Evolutionary conservation across 2,797 vertebrate genomes (phyloP).

Genomic region (Pangasius sanitwongsei): DNA sequence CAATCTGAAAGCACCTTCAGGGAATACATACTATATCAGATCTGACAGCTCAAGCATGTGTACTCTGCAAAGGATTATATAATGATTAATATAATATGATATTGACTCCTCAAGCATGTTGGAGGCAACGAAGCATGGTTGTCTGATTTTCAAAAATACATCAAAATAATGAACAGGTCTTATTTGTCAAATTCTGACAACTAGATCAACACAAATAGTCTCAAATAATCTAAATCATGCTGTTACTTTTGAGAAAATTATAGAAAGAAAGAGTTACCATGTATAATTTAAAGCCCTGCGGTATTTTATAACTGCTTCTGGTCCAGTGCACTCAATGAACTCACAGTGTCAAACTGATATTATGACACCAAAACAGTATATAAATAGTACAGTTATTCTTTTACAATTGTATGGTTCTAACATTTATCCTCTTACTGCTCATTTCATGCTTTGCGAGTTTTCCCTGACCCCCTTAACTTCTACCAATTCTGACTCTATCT

Average conservation of each 20-base stretch:
- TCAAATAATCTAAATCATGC: background rate
- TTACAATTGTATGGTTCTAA: background rate
- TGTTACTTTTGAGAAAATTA: too few relatives aligned
- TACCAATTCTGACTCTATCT: background rate
- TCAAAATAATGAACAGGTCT: background rate
- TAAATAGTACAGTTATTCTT: background rate
- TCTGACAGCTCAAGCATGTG: conserved; percentile 34
- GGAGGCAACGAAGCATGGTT: background rate
- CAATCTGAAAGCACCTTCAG: conserved; percentile 30
- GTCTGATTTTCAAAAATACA: background rate
- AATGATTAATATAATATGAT: conserved; percentile 35
- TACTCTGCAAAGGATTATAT: conserved; percentile 13
- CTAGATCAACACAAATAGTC: background rate
- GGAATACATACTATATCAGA: conserved; percentile 30
- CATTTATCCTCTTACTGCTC: background rate
- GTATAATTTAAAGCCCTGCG: background rate
- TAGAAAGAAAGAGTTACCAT: background rate
- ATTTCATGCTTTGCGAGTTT: background rate
- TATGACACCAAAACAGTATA: background rate
- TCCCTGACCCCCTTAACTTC: background rate
- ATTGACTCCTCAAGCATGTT: background rate
- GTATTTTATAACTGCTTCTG: background rate
- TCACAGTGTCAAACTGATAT: background rate
- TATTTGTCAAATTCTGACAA: background rate
- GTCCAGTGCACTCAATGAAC: background rate